Conservation (phyloP, 2,113 vertebrate species). For the Plecotus auritus region DNA sequence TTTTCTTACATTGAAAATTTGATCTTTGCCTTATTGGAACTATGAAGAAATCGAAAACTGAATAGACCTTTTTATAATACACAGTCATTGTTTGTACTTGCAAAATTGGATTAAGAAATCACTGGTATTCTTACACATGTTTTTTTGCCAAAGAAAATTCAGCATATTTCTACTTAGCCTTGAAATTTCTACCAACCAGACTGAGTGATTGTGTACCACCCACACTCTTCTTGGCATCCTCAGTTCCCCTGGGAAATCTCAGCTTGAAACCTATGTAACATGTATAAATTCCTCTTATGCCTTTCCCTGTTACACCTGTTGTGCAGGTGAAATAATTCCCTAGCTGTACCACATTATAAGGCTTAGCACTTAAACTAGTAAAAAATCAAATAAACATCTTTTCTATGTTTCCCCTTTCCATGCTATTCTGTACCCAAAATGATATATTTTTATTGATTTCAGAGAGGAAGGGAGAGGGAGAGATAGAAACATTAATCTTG, state of each 20-base stretch:
- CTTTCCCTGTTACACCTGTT: conserved; percentile 71
- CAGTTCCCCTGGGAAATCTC: conserved; percentile 76
- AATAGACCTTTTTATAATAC: conserved; percentile 75
- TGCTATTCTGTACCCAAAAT: neutral
- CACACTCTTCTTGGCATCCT: conserved; percentile 70
- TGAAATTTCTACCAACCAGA: conserved; percentile 77
- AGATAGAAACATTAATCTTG: too few relatives aligned
- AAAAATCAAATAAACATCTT: neutral
- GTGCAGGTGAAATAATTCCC: conserved; percentile 45
- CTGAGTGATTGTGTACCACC: conserved; percentile 64
- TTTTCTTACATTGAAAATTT: conserved; percentile 59
- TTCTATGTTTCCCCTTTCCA: rapidly evolving
- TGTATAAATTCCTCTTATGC: neutral
- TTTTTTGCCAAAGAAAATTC: conserved; percentile 79
- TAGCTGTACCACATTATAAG: neutral
- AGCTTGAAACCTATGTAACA: conserved; percentile 27
- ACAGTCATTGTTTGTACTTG: conserved; percentile 80
- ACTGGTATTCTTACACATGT: conserved; percentile 78
- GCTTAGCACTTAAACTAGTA: neutral
- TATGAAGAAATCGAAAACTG: conserved; percentile 63
- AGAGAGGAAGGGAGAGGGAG: too few relatives aligned
- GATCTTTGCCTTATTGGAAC: conserved; percentile 80
- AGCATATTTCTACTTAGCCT: conserved; percentile 75
- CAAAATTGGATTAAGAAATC: conserved; percentile 85
- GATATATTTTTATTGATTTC: too few relatives aligned